Evolutionary conservation across 2,113 vertebrate species (phyloP).

Genomic region (Leptocoma aspasia): DNA sequence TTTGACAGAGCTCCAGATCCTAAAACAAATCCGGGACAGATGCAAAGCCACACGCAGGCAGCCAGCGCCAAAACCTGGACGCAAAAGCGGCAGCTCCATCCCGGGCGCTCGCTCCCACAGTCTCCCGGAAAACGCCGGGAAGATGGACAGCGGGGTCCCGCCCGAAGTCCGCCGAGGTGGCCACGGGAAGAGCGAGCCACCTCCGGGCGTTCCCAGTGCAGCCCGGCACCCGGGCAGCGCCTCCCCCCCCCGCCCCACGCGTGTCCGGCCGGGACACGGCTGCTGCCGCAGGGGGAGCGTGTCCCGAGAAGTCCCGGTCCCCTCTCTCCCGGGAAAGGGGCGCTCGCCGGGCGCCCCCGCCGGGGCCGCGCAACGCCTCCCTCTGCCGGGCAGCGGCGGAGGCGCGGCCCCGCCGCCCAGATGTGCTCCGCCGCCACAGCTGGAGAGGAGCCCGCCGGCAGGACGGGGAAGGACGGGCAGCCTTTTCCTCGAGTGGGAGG

Average conservation of each 20-base stretch:
- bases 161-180: accelerated
- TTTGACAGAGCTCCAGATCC: not conserved
- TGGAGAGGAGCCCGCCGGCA: not conserved
- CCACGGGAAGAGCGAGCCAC: not conserved
- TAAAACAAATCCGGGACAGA: no score
- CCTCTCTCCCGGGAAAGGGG: not conserved
- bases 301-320: not conserved
- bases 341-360: no score
- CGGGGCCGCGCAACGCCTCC: not conserved
- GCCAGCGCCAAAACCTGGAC: not conserved
- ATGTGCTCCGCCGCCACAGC: not conserved
- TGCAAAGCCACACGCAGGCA: accelerated
- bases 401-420: not conserved
- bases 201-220: not conserved
- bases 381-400: not conserved
- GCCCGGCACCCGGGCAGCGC: not conserved
- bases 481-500: no score
- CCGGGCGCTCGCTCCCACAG: not conserved
- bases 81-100: not conserved
- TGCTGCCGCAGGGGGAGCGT: not conserved
- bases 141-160: accelerated
- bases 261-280: not conserved
- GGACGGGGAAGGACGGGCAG: not conserved
- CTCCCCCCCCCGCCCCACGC: not conserved
- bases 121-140: not conserved